These are phyloP conservation scores for Tetrao urogallus DNA, from an alignment of 2,113 vertebrate species.

Conservation along the genomic window DNA sequence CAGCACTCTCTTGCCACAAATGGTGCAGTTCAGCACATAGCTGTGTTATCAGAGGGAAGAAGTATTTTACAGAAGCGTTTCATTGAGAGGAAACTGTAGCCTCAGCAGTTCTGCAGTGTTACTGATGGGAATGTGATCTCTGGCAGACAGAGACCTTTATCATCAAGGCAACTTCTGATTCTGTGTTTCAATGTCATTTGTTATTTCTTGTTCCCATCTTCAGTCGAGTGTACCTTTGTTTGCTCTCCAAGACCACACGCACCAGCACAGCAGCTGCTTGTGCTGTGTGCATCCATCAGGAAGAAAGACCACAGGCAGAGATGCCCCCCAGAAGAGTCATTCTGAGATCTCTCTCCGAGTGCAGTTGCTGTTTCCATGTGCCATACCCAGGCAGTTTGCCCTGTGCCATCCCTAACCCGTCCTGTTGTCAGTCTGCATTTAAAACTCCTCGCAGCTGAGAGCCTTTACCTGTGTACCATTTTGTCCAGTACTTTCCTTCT, in stretches of 20 bases:
- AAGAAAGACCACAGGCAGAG: not conserved
- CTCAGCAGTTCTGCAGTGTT: not conserved
- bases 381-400: fast-evolving
- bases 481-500: not conserved
- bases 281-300: not conserved
- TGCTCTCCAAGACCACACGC: not conserved
- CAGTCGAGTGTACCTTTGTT: fast-evolving
- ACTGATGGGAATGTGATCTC: not conserved
- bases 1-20: fast-evolving
- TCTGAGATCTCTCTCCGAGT: not conserved
- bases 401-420: not conserved
- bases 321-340: not conserved
- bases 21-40: fast-evolving
- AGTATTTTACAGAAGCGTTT: not conserved
- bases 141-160: not conserved
- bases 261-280: not conserved
- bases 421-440: not conserved
- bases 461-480: not conserved
- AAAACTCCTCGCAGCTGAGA: not conserved
- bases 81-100: not conserved
- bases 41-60: not conserved
- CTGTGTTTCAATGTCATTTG: fast-evolving
- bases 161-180: not conserved
- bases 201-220: not conserved
- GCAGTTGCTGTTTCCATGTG: not conserved